Evolutionary conservation across 1,140 invertebrate genomes (phyloP).

Genomic region (Ephestia elutella): DNA sequence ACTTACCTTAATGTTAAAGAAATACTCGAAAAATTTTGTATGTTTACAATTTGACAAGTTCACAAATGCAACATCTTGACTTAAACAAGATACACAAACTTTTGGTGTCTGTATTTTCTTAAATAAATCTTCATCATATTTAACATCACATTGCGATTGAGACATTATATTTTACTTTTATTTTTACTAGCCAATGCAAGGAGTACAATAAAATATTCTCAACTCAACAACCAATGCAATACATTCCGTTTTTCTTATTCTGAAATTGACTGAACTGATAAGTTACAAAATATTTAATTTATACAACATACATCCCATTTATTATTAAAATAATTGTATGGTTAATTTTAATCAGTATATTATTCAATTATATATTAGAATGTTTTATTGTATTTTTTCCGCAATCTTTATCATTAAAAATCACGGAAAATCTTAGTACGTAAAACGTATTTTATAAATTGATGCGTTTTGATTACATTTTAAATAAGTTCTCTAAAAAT

Average conservation of each 20-base stretch:
- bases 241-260: not conserved
- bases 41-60: constrained; percentile 38
- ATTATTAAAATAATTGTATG: too few species aligned
- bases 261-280: not conserved
- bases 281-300: too few species aligned
- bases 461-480: too few species aligned
- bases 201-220: too few species aligned
- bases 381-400: too few species aligned
- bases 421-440: too few species aligned
- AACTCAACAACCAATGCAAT: not conserved
- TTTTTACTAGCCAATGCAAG: not conserved
- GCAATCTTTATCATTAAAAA: too few species aligned
- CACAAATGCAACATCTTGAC: constrained; percentile 18
- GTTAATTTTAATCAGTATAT: too few species aligned
- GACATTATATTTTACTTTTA: constrained; percentile 6
- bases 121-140: not conserved
- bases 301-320: too few species aligned
- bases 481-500: too few species aligned
- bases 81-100: constrained; percentile 23
- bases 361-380: too few species aligned
- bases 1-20: constrained; percentile 36
- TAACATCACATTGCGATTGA: constrained; percentile 8
- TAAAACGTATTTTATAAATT: too few species aligned
- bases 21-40: constrained; percentile 28
- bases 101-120: constrained; percentile 15